phyloP scores from a whole-genome alignment of 2,888 invertebrate species.

The Cryptocephalus moraei region DNA sequence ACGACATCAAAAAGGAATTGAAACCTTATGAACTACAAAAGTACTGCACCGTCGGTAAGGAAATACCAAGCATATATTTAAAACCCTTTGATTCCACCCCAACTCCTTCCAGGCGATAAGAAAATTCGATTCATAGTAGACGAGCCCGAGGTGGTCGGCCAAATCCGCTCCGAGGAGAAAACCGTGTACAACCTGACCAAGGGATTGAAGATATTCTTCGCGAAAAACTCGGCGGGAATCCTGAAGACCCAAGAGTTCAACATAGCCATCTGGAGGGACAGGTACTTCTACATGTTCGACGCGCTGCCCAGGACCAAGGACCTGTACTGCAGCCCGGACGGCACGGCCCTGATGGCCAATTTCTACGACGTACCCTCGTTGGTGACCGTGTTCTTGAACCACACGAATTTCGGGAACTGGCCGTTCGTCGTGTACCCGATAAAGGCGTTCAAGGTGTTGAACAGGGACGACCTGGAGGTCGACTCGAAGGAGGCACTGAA shows the following conservation, averaged over 20 bases:
- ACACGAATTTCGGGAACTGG: slow-evolving; percentile 21
- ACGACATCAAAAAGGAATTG: slow-evolving; percentile 22
- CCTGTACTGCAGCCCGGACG: slow-evolving; percentile 42
- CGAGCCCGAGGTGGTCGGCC: slow-evolving; percentile 34
- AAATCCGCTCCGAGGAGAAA: slow-evolving; percentile 30
- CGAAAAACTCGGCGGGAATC: slow-evolving; percentile 43
- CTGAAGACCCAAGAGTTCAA: slow-evolving; percentile 36
- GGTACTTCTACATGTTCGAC: slow-evolving; percentile 54
- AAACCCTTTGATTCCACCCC: not conserved
- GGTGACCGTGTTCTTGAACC: slow-evolving; percentile 41
- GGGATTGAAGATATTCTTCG: slow-evolving; percentile 47
- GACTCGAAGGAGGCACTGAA: slow-evolving; percentile 42
- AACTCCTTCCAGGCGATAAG: slow-evolving; percentile 24
- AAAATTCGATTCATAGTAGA: slow-evolving; percentile 35
- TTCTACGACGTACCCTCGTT: slow-evolving; percentile 44
- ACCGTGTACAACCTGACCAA: slow-evolving; percentile 39
- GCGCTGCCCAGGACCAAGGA: slow-evolving; percentile 47
- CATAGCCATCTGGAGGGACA: slow-evolving; percentile 47
- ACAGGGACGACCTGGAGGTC: slow-evolving; percentile 41
- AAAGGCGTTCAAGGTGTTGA: slow-evolving; percentile 28
- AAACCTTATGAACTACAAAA: slow-evolving; percentile 39
- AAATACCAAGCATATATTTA: not conserved
- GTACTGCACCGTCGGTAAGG: slow-evolving; percentile 41
- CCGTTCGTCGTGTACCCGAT: slow-evolving; percentile 25
- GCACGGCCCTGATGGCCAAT: slow-evolving; percentile 47